A percentile compares a stretch with the other conserved stretches of the same genome.
Evolutionary conservation across 2,888 invertebrate species (phyloP).

Genomic region (Agriotes lineatus): DNA sequence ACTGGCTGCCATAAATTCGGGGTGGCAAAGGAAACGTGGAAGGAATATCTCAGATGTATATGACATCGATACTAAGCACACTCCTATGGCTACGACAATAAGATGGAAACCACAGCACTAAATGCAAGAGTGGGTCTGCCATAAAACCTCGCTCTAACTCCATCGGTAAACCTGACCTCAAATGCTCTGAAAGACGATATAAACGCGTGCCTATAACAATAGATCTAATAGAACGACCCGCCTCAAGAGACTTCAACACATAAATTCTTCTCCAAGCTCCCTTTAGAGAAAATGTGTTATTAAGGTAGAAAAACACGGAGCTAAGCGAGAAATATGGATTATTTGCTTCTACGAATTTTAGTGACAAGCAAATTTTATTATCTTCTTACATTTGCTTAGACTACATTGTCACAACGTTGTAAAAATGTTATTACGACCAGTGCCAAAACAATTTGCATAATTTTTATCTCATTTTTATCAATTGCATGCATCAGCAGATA

Average conservation of each 20-base stretch:
- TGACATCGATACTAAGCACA: background rate
- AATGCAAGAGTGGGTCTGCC: background rate
- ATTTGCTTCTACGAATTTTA: background rate
- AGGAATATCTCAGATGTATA: background rate
- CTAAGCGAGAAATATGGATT: background rate
- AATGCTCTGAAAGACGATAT: conserved; percentile 24
- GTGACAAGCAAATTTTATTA: background rate
- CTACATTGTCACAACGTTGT: too few species aligned
- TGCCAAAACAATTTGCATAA: too few species aligned
- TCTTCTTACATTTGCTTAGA: background rate
- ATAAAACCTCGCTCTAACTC: conserved; percentile 21
- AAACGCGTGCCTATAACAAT: conserved; percentile 30
- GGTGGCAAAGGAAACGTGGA: background rate
- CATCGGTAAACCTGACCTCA: conserved; percentile 23
- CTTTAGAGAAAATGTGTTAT: conserved; percentile 28
- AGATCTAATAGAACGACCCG: conserved; percentile 32
- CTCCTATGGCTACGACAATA: background rate
- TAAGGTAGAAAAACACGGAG: conserved; percentile 25
- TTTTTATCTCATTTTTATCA: too few species aligned
- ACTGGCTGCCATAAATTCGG: conserved; percentile 7
- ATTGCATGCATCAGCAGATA: too few species aligned
- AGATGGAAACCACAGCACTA: conserved; percentile 11
- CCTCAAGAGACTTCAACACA: conserved; percentile 23
- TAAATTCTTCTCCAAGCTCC: conserved; percentile 27
- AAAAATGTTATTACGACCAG: too few species aligned